Base-by-base conservation (phyloP, 2,888 invertebrate genomes). In the Dolichomitus sp. region DNA sequence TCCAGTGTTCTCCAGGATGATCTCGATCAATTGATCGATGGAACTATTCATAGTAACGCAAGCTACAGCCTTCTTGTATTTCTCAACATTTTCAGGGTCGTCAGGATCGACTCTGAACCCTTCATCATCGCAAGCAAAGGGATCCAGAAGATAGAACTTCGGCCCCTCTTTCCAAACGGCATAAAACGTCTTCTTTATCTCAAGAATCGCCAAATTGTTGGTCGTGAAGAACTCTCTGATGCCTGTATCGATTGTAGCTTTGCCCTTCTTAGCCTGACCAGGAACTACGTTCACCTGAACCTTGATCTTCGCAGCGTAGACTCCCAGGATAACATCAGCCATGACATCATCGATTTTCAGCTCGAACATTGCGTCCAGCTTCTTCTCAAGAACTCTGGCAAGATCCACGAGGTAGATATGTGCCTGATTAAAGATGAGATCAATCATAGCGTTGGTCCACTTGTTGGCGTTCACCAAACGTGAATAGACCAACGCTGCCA, bases 341-440 rank as follows among this genome's bases (percentile, higher is more conserved):
- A 93, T 81, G 0, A 92, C 63, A 30, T 93, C 91, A 1, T 89
- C 87, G 40, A 93, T 48, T 0, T 73, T 85, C 0, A 93, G 84
- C 27, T 89, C 87, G 48, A 93, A 92, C 1, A 40, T 68, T 0
- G 90, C 87, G 17, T 89, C 87, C 11, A 93, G 78, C n/a, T 86
- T 88, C 33, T 91, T 93, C 0, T 89, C 91, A 5, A 92, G 78
- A 0, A 89, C 90, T 4, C 91, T 86, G 0, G 87, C 88, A 9
- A 93, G 72, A 69, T 93, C 93, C 7, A 92, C 84, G 45, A 93
- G 83, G 57, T 92, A 93, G 1, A 93, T 89, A 70, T 92, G 91
- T 0, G 93, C 86, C 33, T 93, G 92, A 52, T 93, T 92, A 75
- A 93, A 90, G n/a, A 93, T 93, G 17, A 93, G 52, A 68, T 93